Evolutionary conservation across 2,797 vertebrate genomes (phyloP), one percentile per base, ranked within the genome.

Genomic region (Rhabdomys pumilio): DNA sequence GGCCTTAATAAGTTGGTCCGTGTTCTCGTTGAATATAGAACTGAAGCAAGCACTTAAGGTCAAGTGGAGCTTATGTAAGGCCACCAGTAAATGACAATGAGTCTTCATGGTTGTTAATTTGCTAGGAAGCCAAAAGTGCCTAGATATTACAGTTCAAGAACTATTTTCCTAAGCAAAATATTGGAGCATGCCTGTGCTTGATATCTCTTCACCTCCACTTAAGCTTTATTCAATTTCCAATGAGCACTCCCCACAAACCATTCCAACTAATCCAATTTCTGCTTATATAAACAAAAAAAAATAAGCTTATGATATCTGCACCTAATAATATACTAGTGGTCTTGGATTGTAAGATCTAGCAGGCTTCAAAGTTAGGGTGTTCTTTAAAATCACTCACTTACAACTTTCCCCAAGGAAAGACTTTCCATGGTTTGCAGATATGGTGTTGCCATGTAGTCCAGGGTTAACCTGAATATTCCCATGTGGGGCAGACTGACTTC

Each of bases 1-100:
- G 38, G 75, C 24, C 24, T 75, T 83, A 92, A 20, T 63, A 22
- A 7, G 61, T 17, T 2, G 8, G 26, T 91, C 76, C 11, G 38
- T 38, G 65, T 34, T 89, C 47, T 91, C 17, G 59, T 38, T 41
- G 12, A 94, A 82, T n/a, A 76, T 3, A 82, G 10, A 29, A 57
- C 29, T 41, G 50, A 93, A 67, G 13, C 12, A 75, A 80, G 87
- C 38, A 7, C 9, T 82, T 14, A 38, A 10, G 20, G n/a, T 63
- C 44, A 88, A 53, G 50, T 73, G 85, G 14, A 94, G 91, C 53
- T 84, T n/a, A 80, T 65, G n/a, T 34, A 92, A 38, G 81, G 82
- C 92, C 72, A 41, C 34, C 57, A 75, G 31, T 89, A 4, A 19
- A 41, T 29, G 22, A 3, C 26, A 79, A 47, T 69, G 31, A 77